Evolutionary conservation across 2,888 invertebrate genomes (phyloP).

Genomic region (Helicoverpa assulta): DNA sequence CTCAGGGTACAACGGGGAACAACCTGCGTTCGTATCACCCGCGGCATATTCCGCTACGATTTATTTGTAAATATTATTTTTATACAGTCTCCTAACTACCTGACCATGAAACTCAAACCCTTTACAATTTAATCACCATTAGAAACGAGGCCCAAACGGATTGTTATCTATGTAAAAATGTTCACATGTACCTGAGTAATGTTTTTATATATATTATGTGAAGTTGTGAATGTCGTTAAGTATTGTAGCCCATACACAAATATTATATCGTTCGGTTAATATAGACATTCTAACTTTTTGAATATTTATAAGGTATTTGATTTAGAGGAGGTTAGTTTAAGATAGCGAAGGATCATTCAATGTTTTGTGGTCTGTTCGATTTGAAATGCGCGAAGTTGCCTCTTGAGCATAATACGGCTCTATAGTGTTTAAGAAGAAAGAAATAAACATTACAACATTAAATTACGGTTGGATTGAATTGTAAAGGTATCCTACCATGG

Average conservation of each 20-base stretch:
- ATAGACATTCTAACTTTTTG: slow-evolving; percentile 64
- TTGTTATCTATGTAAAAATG: slow-evolving; percentile 60
- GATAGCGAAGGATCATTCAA: slow-evolving; percentile 49
- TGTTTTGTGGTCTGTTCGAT: slow-evolving; percentile 47
- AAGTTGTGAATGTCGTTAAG: slow-evolving; percentile 63
- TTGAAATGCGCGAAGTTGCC: slow-evolving; percentile 52
- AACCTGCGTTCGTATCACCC: slow-evolving; percentile 79
- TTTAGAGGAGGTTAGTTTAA: slow-evolving; percentile 57
- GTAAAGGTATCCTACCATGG: slow-evolving; percentile 49
- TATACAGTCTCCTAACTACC: slow-evolving; percentile 63
- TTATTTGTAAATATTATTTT: slow-evolving; percentile 82
- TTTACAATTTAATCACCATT: slow-evolving; percentile 51
- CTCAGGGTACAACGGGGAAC: slow-evolving; percentile 82
- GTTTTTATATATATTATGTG: slow-evolving; percentile 66
- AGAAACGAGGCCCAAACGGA: slow-evolving; percentile 49
- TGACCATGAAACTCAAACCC: slow-evolving; percentile 43
- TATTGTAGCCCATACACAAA: slow-evolving; percentile 62
- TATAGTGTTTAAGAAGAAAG: slow-evolving; percentile 41
- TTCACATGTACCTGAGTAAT: slow-evolving; percentile 66
- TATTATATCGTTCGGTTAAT: slow-evolving; percentile 60
- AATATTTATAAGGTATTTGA: slow-evolving; percentile 65
- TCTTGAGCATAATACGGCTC: slow-evolving; percentile 53
- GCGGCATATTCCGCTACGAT: slow-evolving; percentile 78
- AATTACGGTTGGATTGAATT: slow-evolving; percentile 41
- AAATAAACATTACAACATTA: slow-evolving; percentile 27